A percentile compares a stretch with the other conserved stretches of the same genome.
phyloP scores from a whole-genome alignment of 2,888 invertebrate genomes.

The Orchesella flavescens region DNA sequence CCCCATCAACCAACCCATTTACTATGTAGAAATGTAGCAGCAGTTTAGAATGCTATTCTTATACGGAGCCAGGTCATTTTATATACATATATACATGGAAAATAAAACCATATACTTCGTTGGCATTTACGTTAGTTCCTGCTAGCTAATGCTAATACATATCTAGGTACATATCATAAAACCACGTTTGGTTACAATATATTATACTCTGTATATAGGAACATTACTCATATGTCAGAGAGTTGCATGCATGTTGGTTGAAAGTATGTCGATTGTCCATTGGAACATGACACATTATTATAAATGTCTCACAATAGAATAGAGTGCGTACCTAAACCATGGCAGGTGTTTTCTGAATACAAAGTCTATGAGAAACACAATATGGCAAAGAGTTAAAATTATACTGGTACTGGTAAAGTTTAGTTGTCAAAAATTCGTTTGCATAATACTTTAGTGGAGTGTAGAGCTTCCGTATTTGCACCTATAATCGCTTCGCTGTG shows the following conservation, averaged over 20 bases:
- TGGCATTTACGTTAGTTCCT: background rate
- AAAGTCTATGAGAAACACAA: too few species aligned
- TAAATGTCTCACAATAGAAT: too few species aligned
- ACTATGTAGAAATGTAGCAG: background rate
- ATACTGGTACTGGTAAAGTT: too few species aligned
- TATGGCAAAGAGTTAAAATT: too few species aligned
- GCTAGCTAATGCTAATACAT: background rate
- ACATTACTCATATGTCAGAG: background rate
- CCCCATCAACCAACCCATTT: background rate
- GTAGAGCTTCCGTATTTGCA: constrained; percentile 7
- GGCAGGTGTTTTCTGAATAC: background rate
- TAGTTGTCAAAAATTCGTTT: background rate
- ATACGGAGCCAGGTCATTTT: background rate
- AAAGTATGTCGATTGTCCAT: too few species aligned
- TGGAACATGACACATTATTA: too few species aligned
- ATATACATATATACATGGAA: background rate
- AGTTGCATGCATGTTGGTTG: too few species aligned
- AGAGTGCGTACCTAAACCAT: too few species aligned
- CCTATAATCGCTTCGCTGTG: background rate
- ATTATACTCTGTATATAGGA: background rate
- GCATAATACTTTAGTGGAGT: background rate
- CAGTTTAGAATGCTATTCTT: background rate
- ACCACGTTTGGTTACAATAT: too few species aligned
- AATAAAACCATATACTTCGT: background rate
- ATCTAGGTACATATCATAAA: too few species aligned